phyloP scores from a whole-genome alignment of 2,113 vertebrate genomes.

The Silurus asotus region DNA sequence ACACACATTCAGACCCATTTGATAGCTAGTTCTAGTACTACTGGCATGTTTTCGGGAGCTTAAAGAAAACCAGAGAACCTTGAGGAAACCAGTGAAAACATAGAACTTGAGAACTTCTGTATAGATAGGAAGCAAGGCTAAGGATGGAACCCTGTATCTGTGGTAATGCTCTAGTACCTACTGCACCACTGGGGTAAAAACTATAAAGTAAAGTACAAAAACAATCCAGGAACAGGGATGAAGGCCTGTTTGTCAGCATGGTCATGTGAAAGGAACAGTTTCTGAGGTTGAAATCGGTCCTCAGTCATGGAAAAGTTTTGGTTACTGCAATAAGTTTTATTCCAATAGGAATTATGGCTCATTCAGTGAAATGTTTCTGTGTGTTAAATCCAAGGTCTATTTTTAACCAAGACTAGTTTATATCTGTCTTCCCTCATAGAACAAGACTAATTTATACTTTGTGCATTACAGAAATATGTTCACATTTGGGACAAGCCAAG shows the following conservation, averaged over 20 bases:
- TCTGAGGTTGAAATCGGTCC: background rate
- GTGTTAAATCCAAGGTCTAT: background rate
- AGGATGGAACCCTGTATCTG: background rate
- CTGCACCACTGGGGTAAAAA: background rate
- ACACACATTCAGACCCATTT: background rate
- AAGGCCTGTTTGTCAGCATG: background rate
- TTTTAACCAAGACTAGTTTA: background rate
- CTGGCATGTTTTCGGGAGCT: background rate
- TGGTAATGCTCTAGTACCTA: background rate
- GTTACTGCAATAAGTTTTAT: background rate
- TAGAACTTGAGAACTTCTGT: background rate
- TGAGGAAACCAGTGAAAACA: background rate
- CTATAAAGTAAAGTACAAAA: background rate
- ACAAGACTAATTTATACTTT: constrained; percentile 5
- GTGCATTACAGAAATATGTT: constrained; percentile 18
- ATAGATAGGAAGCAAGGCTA: background rate
- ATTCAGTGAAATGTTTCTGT: background rate
- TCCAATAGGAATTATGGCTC: too few species aligned
- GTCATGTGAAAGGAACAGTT: background rate
- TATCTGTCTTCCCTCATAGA: background rate
- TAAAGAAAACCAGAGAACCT: background rate
- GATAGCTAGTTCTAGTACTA: background rate
- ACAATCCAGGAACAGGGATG: background rate
- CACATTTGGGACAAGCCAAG: constrained; percentile 8
- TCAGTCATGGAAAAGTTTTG: background rate